Percentiles rank a stretch among this genome's conserved stretches.
These are phyloP conservation scores for Torymus aiolomorphi DNA, from an alignment of 2,888 invertebrate species.

Conservation along the genomic window DNA sequence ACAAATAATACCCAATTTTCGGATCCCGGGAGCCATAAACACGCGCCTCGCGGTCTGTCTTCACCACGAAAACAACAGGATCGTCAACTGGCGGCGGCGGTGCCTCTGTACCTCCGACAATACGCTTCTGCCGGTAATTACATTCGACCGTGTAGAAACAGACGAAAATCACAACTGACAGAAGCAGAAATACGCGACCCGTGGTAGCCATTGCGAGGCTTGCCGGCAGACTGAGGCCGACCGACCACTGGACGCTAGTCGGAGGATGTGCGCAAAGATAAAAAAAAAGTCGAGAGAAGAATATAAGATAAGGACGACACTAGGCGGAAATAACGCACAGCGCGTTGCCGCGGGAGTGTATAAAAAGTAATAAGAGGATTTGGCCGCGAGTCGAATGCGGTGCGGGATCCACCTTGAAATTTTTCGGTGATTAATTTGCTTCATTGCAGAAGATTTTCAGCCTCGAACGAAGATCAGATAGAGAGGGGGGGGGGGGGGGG, in stretches of 20 bases:
- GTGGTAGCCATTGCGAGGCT: constrained; percentile 26
- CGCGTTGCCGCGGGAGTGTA: too few species aligned
- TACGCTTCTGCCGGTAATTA: constrained; percentile 66
- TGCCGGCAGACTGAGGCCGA: constrained; percentile 5
- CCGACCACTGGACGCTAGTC: background rate
- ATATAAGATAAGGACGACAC: background rate
- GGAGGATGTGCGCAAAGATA: constrained; percentile 29
- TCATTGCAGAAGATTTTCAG: too few species aligned
- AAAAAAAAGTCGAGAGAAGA: constrained; percentile 44
- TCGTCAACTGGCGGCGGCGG: constrained; percentile 83
- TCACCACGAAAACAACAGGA: constrained; percentile 82
- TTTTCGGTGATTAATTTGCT: too few species aligned
- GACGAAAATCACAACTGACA: background rate
- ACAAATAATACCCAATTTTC: constrained; percentile 81
- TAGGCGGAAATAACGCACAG: too few species aligned
- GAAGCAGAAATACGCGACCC: background rate
- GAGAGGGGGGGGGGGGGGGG: too few species aligned
- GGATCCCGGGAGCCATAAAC: constrained; percentile 81
- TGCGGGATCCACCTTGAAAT: too few species aligned
- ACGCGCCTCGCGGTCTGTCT: constrained; percentile 80
- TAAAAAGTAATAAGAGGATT: too few species aligned
- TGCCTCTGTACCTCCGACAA: constrained; percentile 84
- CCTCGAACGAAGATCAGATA: too few species aligned
- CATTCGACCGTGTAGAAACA: background rate
- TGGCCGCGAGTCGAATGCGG: too few species aligned